These are phyloP conservation scores for Tetragonula carbonaria DNA, from an alignment of 2,888 invertebrate genomes.

Conservation along the genomic window DNA sequence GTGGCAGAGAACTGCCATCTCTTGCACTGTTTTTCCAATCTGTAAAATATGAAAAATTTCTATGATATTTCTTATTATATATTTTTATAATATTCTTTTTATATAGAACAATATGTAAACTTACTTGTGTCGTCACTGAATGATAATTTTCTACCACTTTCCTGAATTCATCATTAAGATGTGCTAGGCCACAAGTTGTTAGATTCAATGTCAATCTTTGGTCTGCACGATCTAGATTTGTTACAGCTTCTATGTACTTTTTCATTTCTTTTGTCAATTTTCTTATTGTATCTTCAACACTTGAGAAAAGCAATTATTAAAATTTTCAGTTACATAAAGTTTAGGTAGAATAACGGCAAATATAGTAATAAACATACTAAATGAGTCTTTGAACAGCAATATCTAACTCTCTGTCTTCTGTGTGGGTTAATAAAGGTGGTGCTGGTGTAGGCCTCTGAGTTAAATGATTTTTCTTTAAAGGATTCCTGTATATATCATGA, in stretches of 20 bases:
- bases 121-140: slow-evolving; percentile 83
- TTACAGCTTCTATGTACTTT: slow-evolving; percentile 79
- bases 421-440: slow-evolving; percentile 76
- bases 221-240: slow-evolving; percentile 80
- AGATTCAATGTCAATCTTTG: slow-evolving; percentile 83
- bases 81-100: too few relatives aligned
- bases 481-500: slow-evolving; percentile 76
- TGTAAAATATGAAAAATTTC: slow-evolving; percentile 37
- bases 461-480: slow-evolving; percentile 77
- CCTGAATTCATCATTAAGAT: slow-evolving; percentile 82
- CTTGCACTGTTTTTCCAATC: slow-evolving; percentile 80
- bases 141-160: slow-evolving; percentile 84
- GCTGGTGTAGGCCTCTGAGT: slow-evolving; percentile 80
- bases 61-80: background rate
- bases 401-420: slow-evolving; percentile 81
- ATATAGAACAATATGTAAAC: background rate
- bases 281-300: slow-evolving; percentile 81
- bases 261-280: slow-evolving; percentile 83
- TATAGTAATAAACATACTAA: slow-evolving; percentile 71
- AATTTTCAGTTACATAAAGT: background rate
- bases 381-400: slow-evolving; percentile 81
- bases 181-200: slow-evolving; percentile 81
- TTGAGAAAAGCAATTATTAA: slow-evolving; percentile 57
- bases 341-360: background rate
- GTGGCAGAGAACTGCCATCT: slow-evolving; percentile 76